A percentile compares a stretch with the other conserved stretches of the same genome.
These are phyloP conservation scores for Oscheius sp. DNA, from an alignment of 1,140 invertebrate genomes.

Conservation along the genomic window DNA sequence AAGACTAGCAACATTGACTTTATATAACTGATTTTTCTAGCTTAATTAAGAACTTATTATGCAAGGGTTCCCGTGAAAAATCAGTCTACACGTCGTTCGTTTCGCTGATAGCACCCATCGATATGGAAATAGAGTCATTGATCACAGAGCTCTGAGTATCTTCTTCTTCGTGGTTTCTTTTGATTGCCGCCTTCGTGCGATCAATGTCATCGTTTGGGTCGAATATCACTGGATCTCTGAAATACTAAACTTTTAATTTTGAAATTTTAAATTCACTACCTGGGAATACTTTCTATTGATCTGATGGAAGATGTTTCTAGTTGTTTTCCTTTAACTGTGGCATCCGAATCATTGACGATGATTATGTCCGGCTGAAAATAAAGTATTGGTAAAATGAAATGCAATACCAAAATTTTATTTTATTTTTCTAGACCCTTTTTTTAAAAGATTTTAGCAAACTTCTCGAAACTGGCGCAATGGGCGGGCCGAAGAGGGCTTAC, in stretches of 20 bases:
- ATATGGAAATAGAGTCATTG: background rate
- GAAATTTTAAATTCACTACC: no score
- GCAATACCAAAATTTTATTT: no score
- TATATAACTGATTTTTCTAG: no score
- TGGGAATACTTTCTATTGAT: background rate
- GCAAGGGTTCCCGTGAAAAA: no score
- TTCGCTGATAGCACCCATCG: background rate
- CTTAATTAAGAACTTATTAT: no score
- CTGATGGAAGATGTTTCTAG: background rate
- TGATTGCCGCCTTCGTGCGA: background rate
- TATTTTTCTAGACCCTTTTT: no score
- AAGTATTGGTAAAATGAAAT: no score
- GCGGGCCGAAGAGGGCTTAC: no score
- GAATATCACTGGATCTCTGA: background rate
- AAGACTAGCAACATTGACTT: no score
- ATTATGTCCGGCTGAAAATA: conserved; percentile 2
- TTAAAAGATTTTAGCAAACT: no score
- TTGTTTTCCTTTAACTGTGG: background rate
- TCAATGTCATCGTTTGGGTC: conserved; percentile 3
- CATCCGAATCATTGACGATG: background rate
- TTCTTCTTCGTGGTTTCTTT: background rate
- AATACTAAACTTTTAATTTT: no score
- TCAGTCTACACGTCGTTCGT: conserved; percentile 1
- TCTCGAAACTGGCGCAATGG: no score
- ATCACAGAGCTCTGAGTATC: background rate